Evolutionary conservation across 2,113 vertebrate species (phyloP).

Genomic region (Myotis davidii): DNA sequence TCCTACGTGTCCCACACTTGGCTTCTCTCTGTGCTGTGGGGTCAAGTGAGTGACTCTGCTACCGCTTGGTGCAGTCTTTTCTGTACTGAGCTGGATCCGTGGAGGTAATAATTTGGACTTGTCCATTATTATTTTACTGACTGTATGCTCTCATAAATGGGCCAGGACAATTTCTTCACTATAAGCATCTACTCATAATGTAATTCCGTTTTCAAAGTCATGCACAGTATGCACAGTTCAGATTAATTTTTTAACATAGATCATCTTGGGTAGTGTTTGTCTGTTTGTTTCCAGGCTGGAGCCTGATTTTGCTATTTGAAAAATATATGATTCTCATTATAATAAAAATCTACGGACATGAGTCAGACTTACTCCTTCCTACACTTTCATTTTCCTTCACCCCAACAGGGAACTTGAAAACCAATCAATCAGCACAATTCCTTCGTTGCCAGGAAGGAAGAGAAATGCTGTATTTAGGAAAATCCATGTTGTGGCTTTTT

Average conservation of each 20-base stretch:
- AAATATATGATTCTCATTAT: background rate
- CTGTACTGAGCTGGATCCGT: background rate
- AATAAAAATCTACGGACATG: background rate
- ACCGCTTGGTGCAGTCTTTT: background rate
- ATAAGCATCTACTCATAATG: background rate
- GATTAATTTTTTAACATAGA: constrained; percentile 13
- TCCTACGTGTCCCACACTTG: rapidly evolving
- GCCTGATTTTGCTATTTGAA: background rate
- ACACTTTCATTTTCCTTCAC: background rate
- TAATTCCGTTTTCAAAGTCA: background rate
- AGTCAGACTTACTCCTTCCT: background rate
- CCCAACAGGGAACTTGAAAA: constrained; percentile 30
- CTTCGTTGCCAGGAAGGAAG: background rate
- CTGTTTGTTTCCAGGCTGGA: background rate
- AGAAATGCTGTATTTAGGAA: background rate
- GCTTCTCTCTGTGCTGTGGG: background rate
- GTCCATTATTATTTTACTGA: background rate
- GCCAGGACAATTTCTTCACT: background rate
- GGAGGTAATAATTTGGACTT: background rate
- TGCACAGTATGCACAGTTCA: background rate
- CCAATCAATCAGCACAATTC: background rate
- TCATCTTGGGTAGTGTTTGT: background rate
- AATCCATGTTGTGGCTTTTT: background rate
- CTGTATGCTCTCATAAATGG: background rate
- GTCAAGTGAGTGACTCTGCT: background rate